phyloP scores from a whole-genome alignment of 2,888 invertebrate genomes.

The Agriopis leucophaearia region DNA sequence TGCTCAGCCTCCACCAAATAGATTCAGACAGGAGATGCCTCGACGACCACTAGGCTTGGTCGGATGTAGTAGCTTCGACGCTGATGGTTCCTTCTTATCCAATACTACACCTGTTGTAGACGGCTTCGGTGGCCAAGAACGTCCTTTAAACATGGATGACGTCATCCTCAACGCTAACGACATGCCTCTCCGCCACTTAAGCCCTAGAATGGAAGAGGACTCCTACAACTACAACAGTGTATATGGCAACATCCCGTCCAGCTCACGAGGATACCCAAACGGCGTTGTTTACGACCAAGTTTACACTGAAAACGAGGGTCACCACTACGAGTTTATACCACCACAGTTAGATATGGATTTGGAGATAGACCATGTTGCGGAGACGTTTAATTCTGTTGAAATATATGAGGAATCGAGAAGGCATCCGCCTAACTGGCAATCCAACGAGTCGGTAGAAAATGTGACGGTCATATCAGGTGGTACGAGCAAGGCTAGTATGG shows the following conservation, averaged over 20 bases:
- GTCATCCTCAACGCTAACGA: conserved; percentile 75
- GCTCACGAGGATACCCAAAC: conserved; percentile 62
- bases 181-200: conserved; percentile 65
- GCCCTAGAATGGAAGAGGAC: conserved; percentile 75
- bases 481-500: conserved; percentile 75
- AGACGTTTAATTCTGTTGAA: conserved; percentile 77
- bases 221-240: conserved; percentile 81
- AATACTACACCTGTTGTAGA: conserved; percentile 84
- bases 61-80: conserved; percentile 77
- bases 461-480: conserved; percentile 79
- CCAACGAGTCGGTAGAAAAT: conserved; percentile 85
- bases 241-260: conserved; percentile 71
- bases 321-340: conserved; percentile 76
- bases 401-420: conserved; percentile 72
- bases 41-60: conserved; percentile 75
- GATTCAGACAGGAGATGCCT: conserved; percentile 71
- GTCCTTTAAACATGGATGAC: conserved; percentile 78
- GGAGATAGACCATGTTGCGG: conserved; percentile 69
- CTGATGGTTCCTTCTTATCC: conserved; percentile 79
- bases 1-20: conserved; percentile 67
- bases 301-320: conserved; percentile 76
- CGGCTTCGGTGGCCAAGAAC: conserved; percentile 80
- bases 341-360: conserved; percentile 66
- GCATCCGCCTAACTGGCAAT: conserved; percentile 66
- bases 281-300: conserved; percentile 78